These are phyloP conservation scores for Lysandra bellargus DNA, from an alignment of 2,888 invertebrate genomes.

Conservation along the genomic window DNA sequence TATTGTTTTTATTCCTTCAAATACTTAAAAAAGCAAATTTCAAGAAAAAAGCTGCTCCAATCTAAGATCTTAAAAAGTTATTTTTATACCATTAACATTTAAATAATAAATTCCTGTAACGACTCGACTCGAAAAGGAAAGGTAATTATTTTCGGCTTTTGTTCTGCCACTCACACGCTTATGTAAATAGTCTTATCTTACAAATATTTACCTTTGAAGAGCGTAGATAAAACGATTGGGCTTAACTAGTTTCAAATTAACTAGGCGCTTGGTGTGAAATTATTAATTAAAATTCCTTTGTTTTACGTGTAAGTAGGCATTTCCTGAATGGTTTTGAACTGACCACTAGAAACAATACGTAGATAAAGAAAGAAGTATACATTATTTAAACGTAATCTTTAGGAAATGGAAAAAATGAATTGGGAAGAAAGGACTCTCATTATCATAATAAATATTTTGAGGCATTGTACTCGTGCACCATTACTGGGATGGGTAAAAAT, in stretches of 20 bases:
- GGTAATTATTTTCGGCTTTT: neutral
- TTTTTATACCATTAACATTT: neutral
- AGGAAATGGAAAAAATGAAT: too few species aligned
- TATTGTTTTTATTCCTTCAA: too few species aligned
- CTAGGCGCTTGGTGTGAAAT: neutral
- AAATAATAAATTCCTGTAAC: neutral
- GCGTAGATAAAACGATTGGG: constrained; percentile 69
- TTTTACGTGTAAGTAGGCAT: neutral
- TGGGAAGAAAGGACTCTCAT: too few species aligned
- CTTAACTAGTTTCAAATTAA: constrained; percentile 53
- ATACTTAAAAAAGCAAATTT: too few species aligned
- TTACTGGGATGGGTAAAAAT: too few species aligned
- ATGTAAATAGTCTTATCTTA: constrained; percentile 62
- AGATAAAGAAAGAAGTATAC: too few species aligned
- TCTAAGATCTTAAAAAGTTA: too few species aligned
- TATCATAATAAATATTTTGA: neutral
- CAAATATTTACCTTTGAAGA: constrained; percentile 70
- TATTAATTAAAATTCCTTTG: constrained; percentile 21
- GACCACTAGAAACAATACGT: too few species aligned
- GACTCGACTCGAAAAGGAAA: neutral
- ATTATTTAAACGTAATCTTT: too few species aligned
- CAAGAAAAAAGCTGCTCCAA: too few species aligned
- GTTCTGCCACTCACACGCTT: constrained; percentile 46
- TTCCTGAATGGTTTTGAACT: neutral
- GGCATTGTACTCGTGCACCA: too few species aligned